Base-by-base conservation (phyloP, 2,888 invertebrate species). In the Allophyes oxyacanthae region DNA sequence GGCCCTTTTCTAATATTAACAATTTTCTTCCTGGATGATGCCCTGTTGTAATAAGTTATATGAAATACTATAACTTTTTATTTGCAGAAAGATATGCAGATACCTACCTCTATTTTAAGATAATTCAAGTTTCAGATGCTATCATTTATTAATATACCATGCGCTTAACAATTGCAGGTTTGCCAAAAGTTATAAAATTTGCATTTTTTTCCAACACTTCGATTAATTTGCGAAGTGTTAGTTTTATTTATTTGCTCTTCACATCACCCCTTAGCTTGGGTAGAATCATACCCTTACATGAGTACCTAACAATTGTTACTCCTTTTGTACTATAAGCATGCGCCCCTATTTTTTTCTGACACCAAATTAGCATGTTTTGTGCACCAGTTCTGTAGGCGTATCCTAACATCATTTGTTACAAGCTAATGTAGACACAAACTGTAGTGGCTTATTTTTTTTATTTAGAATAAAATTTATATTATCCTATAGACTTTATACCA, bases 131-230 rank as follows among this genome's bases (percentile, higher is more conserved):
- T 74, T 70, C 67, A 76, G 71, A 68, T 73, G 59, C 70, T 71
- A 74, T 76, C 55, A 60, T 56, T 60, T 75, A 64, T 66, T 58
- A 66, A 57, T 63, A 54, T 73, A 72, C 69, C 64, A 79, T 83
- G 86, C 88, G 86, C 92, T 93, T 93, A 93, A 93, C 93, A 93
- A 93, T 93, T 93, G 93, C 92, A 93, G 92, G 92, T 92, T 93
- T 93, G 93, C 93, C 93, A 92, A 89, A 85, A 88, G 91, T 93
- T 92, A 77, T 90, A 92, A 93, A 93, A 92, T 93, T 93, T 85
- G 93, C 93, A 92, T 92, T 93, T 89, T 92, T 93, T 92, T 92
- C 91, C 91, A 85, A 85, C 79, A 86, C 83, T 86, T 83, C 75
- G 68, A 56, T 80, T 88, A 58, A 71, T 84, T 84, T 85, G 82